These are phyloP conservation scores for Danio choprae DNA, from an alignment of 2,797 vertebrate species.

Conservation along the genomic window DNA sequence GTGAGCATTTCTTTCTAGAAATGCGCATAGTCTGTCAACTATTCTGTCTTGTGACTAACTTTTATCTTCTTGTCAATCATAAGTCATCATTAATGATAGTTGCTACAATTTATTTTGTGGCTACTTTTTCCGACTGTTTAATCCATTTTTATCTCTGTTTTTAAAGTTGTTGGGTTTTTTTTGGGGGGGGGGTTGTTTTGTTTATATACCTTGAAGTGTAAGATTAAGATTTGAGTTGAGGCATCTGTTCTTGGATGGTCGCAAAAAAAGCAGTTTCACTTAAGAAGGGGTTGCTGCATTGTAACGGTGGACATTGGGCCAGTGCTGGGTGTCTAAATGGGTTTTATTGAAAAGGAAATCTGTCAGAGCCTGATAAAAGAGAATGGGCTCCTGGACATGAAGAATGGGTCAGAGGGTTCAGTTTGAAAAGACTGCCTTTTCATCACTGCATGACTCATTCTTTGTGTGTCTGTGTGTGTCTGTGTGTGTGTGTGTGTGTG, in stretches of 20 bases:
- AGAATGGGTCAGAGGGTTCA: slow-evolving; percentile 82
- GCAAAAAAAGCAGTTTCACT: slow-evolving; percentile 54
- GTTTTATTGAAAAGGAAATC: slow-evolving; percentile 83
- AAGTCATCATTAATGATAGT: slow-evolving; percentile 1
- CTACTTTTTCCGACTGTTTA: not conserved
- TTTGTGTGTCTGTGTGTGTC: slow-evolving; percentile 61
- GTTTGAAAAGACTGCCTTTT: slow-evolving; percentile 84
- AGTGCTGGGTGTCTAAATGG: slow-evolving; percentile 74
- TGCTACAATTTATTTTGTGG: not conserved
- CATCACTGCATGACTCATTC: slow-evolving; percentile 81
- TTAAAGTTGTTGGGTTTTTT: not conserved
- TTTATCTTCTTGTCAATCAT: slow-evolving; percentile 9
- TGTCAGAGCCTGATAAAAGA: slow-evolving; percentile 79
- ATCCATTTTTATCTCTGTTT: not conserved
- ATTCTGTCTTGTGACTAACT: slow-evolving; percentile 11
- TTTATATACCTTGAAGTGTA: slow-evolving; percentile 2
- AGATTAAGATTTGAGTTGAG: slow-evolving; percentile 7
- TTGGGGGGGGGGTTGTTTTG: not conserved
- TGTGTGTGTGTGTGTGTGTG: slow-evolving; percentile 63
- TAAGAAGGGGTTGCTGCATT: slow-evolving; percentile 61
- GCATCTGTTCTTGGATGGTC: slow-evolving; percentile 21
- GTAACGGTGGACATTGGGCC: slow-evolving; percentile 65
- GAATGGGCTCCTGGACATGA: slow-evolving; percentile 82
- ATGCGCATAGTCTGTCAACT: not conserved
- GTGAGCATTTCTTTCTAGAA: not conserved